Evolutionary conservation across 2,113 vertebrate genomes (phyloP).

Genomic region (Mus spicilegus): DNA sequence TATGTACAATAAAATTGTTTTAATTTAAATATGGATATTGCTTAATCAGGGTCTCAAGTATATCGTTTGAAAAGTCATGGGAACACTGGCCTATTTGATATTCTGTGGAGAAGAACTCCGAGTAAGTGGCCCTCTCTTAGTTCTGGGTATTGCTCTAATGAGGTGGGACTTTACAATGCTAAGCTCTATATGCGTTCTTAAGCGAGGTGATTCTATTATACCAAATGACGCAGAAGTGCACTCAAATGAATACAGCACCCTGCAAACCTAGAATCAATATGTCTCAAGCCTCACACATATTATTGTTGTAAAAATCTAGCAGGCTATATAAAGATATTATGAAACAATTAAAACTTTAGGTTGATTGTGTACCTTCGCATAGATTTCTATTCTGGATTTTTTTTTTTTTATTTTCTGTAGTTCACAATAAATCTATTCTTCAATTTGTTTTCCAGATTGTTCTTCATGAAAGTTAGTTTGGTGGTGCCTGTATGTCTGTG

Average conservation of each 20-base stretch:
- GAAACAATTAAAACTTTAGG: slow-evolving; percentile 23
- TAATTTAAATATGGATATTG: slow-evolving; percentile 4
- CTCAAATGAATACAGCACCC: neutral
- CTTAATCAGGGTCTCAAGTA: neutral
- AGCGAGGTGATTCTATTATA: slow-evolving; percentile 17
- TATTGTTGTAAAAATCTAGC: slow-evolving; percentile 1
- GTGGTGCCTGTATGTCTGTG: neutral
- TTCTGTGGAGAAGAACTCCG: neutral
- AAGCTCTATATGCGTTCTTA: neutral
- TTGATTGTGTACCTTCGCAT: neutral
- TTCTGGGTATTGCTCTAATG: neutral
- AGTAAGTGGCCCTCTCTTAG: neutral
- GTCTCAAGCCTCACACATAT: neutral
- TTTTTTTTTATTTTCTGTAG: neutral
- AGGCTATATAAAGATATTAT: neutral
- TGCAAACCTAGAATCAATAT: neutral
- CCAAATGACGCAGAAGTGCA: neutral
- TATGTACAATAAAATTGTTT: neutral
- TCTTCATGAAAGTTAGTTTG: slow-evolving; percentile 25
- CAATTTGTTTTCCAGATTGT: neutral
- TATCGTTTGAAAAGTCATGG: neutral
- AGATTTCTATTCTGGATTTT: neutral
- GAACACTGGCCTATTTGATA: neutral
- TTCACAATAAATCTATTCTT: neutral
- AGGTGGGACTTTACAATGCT: slow-evolving; percentile 1